Conservation (phyloP, 2,888 invertebrate genomes). For the Eupithecia abbreviata region DNA sequence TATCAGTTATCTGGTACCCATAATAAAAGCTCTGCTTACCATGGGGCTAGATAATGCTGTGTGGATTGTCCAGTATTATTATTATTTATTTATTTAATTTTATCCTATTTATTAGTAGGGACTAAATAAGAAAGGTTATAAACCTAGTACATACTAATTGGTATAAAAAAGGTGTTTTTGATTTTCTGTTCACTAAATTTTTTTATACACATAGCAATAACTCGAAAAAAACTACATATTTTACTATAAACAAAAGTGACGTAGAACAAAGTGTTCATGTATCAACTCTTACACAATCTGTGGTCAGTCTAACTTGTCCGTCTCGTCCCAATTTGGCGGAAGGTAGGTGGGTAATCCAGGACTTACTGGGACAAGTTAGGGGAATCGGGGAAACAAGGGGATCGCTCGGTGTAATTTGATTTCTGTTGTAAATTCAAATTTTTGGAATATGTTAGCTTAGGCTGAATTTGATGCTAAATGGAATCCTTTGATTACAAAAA, state of each 20-base stretch:
- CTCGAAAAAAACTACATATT: no score
- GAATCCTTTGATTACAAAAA: background rate
- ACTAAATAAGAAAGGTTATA: no score
- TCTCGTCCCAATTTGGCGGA: background rate
- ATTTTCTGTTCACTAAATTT: no score
- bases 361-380: background rate
- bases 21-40: no score
- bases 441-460: background rate
- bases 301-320: background rate
- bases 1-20: no score
- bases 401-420: background rate
- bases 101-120: no score
- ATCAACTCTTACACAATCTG: background rate
- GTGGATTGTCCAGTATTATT: no score
- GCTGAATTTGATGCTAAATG: background rate
- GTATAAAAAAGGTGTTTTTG: no score
- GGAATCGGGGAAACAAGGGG: background rate
- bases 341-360: conserved; percentile 6
- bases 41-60: no score
- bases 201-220: no score
- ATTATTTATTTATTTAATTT: no score
- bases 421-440: background rate
- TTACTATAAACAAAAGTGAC: background rate
- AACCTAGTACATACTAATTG: no score
- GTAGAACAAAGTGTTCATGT: background rate